Evolutionary conservation across 2,888 invertebrate species (phyloP), one percentile per base, ranked within the genome.

Genomic region (Diloba caeruleocephala): DNA sequence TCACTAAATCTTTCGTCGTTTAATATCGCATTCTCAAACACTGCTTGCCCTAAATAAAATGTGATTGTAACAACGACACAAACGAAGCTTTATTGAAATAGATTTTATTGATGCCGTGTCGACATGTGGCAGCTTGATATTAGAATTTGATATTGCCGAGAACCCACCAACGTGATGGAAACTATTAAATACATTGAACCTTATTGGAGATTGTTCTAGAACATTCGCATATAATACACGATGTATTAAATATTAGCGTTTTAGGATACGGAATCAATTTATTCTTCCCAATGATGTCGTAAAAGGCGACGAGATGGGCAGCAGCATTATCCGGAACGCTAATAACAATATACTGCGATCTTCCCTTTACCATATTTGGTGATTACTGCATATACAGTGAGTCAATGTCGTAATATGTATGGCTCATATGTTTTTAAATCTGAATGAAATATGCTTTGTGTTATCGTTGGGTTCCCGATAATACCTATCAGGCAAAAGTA

Each of bases 1-100:
- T 80, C 73, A 78, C 81, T 73, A 71, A 75, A 76, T 75, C 72
- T 75, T 69, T 50, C 12, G 62, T 67, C 76, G 73, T 44, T 46
- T 37, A 17, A 39, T 39, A 53, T 45, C 37, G 19, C 5, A n/a
- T 52, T 38, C 37, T 17, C 15, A 29, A 49, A 49, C 39, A 63
- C 49, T 49, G 38, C 52, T 19, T 38, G n/a, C 19, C 19, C 44
- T 64, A 60, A 60, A 69, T 65, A 65, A 54, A 52, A n/a, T n/a
- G n/a, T 57, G 23, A 62, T 57, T 48, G 17, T 38, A 66, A 54
- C 53, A 33, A 21, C 33, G 23, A 45, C 49, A 64, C 68, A 64
- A 57, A 65, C 55, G 46, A 57, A 55, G 49, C 57, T 68, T 71
- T 71, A 65, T 71, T 68, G 61, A 56, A 71, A 57, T 59, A 56